Percentiles rank a stretch among this genome's conserved stretches.
These are phyloP conservation scores for Petroica traversi DNA, from an alignment of 2,113 vertebrate species.

Conservation along the genomic window DNA sequence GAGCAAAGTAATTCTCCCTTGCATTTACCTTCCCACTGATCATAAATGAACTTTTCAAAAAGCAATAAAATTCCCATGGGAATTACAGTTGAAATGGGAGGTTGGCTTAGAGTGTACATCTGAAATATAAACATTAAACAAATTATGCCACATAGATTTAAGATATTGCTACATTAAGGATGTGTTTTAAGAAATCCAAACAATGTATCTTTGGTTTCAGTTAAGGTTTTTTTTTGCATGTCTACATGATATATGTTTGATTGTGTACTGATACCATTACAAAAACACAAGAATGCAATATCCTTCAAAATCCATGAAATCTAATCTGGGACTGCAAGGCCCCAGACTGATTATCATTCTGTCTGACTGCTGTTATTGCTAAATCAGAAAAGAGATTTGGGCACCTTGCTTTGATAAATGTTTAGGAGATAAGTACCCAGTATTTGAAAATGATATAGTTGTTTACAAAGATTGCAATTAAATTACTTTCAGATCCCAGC, in stretches of 20 bases:
- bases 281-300: neutral
- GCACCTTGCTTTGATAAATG: neutral
- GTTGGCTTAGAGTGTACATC: neutral
- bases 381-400: neutral
- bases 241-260: neutral
- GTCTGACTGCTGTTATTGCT: neutral
- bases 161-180: neutral
- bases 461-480: neutral
- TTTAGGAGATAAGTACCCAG: neutral
- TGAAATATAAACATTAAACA: neutral
- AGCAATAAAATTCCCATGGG: neutral
- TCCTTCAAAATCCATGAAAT: neutral
- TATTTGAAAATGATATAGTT: neutral
- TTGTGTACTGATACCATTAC: neutral
- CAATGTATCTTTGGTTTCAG: neutral
- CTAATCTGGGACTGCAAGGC: neutral
- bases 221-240: neutral
- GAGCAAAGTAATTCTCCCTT: neutral
- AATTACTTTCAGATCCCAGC: neutral
- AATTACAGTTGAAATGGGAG: neutral
- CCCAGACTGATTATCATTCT: neutral
- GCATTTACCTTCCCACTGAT: neutral
- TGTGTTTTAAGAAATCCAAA: neutral
- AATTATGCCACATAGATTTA: neutral
- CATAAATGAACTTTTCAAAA: neutral